Base-by-base conservation (phyloP, 1,140 invertebrate species). In the Mamestra configurata region DNA sequence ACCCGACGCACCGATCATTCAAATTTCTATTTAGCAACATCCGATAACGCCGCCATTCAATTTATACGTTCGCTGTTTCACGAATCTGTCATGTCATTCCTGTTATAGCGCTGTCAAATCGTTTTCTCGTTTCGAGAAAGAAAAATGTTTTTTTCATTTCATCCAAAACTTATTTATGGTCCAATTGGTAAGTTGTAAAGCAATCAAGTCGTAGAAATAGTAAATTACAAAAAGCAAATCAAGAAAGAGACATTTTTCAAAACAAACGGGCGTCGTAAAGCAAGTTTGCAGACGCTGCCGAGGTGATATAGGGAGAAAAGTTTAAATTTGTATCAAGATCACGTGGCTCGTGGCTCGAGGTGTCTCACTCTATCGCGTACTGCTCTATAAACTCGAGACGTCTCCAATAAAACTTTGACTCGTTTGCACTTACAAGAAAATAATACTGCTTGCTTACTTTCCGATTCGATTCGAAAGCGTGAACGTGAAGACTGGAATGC, bases 21-120 rank as follows among this genome's bases (percentile, higher is more conserved):
- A 71, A 73, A 79, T 61, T 79, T 79, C 53, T 73, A 73, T 79
- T 79, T 79, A 79, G 53, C 64, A 24, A 18, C 61, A 55, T 46
- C 24, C 64, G 53, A 71, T 59, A 79, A 55, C 37, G 77, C 20
- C 24, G 20, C 49, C 31, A 75, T 75, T 57, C 13, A 57, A 72
- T 72, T 68, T 49, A 31, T 53, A 35, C 37, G 40, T 68, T 64
- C 59, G 0, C 27, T 24, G 40, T 46, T 27, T 24, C 46, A 64
- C 31, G 35, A 66, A 66, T 66, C 61, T 13, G 35, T 66, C 61
- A 66, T 13, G 61, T 43, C 35, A 40, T 40, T 22, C 35, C 35
- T 59, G 18, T 40, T 22, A 59, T 31, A 59, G 15, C 18, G 61
- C 18, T 75, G 55, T 31, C 27, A 59, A 66, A 59, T 66, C 24